Conservation (phyloP, 2,888 invertebrate genomes). For the Resseliella maxima region DNA sequence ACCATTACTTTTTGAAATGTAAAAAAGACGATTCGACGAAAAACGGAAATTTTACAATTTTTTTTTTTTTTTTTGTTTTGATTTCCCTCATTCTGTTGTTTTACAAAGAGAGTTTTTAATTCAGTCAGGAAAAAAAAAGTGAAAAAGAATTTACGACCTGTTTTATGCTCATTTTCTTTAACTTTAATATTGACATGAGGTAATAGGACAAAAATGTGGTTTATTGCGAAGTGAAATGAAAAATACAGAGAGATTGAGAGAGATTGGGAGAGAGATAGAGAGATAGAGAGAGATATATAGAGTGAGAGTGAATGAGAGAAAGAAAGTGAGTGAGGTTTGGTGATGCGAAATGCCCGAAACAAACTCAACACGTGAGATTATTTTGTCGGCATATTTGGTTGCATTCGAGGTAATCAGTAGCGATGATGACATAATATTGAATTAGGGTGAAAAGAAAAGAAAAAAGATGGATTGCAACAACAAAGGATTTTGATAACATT, state of each 20-base stretch:
- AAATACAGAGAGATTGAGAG: neutral
- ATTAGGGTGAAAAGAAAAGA: neutral
- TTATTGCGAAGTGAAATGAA: neutral
- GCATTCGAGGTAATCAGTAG: slow-evolving; percentile 6
- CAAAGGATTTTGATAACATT: slow-evolving; percentile 49
- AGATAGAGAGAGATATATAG: neutral
- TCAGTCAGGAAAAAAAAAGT: neutral
- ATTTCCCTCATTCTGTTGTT: neutral
- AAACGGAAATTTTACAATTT: neutral
- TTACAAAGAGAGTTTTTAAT: neutral
- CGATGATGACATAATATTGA: slow-evolving; percentile 53
- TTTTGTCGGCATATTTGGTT: neutral
- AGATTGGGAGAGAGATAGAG: neutral
- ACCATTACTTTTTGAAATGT: neutral
- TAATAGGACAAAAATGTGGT: neutral
- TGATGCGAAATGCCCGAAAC: neutral
- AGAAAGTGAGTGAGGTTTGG: neutral
- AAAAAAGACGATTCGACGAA: neutral
- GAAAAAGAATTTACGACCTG: slow-evolving; percentile 2
- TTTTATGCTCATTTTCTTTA: slow-evolving; percentile 13
- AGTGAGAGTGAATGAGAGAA: too few species aligned
- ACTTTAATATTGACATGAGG: slow-evolving; percentile 10
- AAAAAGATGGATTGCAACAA: neutral
- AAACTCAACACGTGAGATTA: neutral
- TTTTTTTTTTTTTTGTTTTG: neutral